These are phyloP conservation scores for Paratrypauchen microcephalus DNA, from an alignment of 2,797 vertebrate species.

Conservation along the genomic window DNA sequence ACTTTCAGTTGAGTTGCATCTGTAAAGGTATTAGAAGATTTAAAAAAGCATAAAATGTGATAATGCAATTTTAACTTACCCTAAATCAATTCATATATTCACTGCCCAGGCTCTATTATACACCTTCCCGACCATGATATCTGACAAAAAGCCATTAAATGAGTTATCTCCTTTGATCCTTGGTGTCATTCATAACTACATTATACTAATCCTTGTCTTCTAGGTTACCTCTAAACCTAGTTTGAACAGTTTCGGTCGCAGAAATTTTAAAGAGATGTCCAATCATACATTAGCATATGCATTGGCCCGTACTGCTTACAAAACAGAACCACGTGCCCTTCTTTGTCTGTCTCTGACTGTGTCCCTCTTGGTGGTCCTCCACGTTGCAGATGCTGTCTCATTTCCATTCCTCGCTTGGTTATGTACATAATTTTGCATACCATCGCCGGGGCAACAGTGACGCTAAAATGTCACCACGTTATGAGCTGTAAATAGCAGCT, in stretches of 20 bases:
- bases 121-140: conserved; percentile 23
- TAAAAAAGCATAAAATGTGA: background rate
- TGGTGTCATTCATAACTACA: conserved; percentile 18
- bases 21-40: too few species aligned
- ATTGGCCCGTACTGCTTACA: conserved; percentile 44
- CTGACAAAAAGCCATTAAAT: conserved; percentile 30
- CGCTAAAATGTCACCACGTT: conserved; percentile 10
- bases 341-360: conserved; percentile 14
- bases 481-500: background rate
- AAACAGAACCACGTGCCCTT: conserved; percentile 47
- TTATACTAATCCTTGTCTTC: conserved; percentile 40
- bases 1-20: too few species aligned
- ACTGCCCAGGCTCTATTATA: conserved; percentile 34
- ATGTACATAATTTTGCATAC: conserved; percentile 80
- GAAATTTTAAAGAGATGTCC: conserved; percentile 43
- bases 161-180: conserved; percentile 20
- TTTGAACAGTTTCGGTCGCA: conserved; percentile 1
- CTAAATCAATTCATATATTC: conserved; percentile 34
- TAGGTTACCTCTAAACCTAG: conserved; percentile 27
- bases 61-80: conserved; percentile 7
- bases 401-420: conserved; percentile 69
- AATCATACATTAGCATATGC: conserved; percentile 60
- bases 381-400: conserved; percentile 59
- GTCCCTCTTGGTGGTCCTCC: conserved; percentile 38
- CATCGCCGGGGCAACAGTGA: conserved; percentile 44